A percentile compares a stretch with the other conserved stretches of the same genome.
These are phyloP conservation scores for Pipistrellus pygmaeus DNA, from an alignment of 2,797 vertebrate genomes.

Conservation along the genomic window DNA sequence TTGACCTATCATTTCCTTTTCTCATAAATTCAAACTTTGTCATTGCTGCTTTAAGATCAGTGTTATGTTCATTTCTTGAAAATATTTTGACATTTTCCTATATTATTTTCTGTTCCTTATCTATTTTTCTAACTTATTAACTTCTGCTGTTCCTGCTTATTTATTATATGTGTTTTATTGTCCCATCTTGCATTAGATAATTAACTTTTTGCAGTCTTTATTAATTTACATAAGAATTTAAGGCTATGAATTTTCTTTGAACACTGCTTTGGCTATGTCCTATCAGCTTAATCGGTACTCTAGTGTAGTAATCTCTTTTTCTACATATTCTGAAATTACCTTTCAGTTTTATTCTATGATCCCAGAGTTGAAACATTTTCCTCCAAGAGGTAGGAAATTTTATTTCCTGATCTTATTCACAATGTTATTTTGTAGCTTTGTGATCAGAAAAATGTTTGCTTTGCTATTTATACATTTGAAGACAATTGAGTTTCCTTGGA, in stretches of 20 bases:
- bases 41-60: background rate
- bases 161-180: slow-evolving; percentile 17
- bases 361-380: slow-evolving; percentile 29
- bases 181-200: background rate
- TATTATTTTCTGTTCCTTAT: background rate
- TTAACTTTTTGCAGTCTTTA: background rate
- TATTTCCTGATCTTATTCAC: slow-evolving; percentile 23
- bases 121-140: slow-evolving; percentile 43
- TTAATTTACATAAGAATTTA: background rate
- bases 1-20: background rate
- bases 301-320: background rate
- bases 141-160: background rate
- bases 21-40: background rate
- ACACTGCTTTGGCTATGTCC: background rate
- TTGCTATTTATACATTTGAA: slow-evolving; percentile 23
- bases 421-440: slow-evolving; percentile 35
- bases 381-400: background rate
- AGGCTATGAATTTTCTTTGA: slow-evolving; percentile 21
- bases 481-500: background rate
- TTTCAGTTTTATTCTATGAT: background rate
- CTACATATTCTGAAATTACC: slow-evolving; percentile 13
- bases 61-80: background rate
- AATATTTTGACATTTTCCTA: background rate
- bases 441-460: slow-evolving; percentile 20
- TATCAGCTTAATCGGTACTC: background rate